Conservation (phyloP, 1,140 invertebrate species). For the Calephelis nemesis region DNA sequence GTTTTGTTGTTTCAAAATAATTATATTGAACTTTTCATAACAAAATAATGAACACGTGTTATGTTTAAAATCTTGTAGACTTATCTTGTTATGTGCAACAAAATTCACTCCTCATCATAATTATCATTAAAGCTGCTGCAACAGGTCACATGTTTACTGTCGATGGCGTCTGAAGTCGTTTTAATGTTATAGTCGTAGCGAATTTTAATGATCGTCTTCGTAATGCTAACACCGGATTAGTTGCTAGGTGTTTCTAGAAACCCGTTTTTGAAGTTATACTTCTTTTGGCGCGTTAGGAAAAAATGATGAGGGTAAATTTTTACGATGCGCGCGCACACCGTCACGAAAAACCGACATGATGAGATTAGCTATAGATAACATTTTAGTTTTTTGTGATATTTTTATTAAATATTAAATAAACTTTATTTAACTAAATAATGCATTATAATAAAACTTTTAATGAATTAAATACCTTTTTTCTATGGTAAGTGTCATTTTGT, state of each 20-base stretch:
- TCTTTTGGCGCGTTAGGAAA: no score
- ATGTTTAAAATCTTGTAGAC: constrained; percentile 4
- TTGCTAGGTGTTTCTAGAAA: not conserved
- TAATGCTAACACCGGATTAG: not conserved
- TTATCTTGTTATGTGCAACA: constrained; percentile 3
- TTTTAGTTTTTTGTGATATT: no score
- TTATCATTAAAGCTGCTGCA: constrained; percentile 12
- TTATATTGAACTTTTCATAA: not conserved
- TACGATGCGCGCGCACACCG: no score
- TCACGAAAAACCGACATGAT: no score
- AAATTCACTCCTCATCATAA: constrained; percentile 7
- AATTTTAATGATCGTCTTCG: not conserved
- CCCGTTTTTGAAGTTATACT: no score
- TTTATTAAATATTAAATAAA: no score
- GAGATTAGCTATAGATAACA: no score
- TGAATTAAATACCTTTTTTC: no score
- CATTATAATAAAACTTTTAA: no score
- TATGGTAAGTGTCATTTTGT: no score
- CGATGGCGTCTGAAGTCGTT: not conserved
- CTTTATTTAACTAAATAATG: no score
- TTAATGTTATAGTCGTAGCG: not conserved
- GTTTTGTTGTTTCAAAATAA: not conserved
- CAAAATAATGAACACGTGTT: not conserved
- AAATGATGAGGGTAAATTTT: no score
- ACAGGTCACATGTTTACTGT: constrained; percentile 6